Percentiles rank a stretch among this genome's conserved stretches.
Conservation (phyloP, 1,140 invertebrate species). For the Wasmannia auropunctata region DNA sequence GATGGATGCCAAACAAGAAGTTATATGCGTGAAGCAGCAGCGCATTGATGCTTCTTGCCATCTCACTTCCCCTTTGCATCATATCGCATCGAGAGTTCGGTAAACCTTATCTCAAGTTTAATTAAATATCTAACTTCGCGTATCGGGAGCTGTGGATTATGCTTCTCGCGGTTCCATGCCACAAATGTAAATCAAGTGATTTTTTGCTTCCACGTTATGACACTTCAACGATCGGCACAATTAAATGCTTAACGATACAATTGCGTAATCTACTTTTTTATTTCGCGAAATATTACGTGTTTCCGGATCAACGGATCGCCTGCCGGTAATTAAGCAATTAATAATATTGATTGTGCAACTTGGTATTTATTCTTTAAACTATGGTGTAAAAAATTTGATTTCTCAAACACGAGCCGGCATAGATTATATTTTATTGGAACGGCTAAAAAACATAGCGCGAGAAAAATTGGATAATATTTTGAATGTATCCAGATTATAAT, state of each 20-base stretch:
- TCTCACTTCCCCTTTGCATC: slow-evolving; percentile 26
- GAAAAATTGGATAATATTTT: background rate
- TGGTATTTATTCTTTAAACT: slow-evolving; percentile 17
- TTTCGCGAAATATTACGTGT: slow-evolving; percentile 12
- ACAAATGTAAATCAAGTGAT: slow-evolving; percentile 49
- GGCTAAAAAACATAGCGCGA: background rate
- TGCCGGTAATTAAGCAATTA: slow-evolving; percentile 20
- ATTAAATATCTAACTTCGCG: slow-evolving; percentile 57
- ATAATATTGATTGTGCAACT: slow-evolving; percentile 25
- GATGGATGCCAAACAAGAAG: background rate
- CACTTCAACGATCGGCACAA: slow-evolving; percentile 7
- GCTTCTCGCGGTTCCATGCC: background rate
- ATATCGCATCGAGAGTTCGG: background rate
- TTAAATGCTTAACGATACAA: slow-evolving; percentile 38
- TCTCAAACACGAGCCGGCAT: background rate
- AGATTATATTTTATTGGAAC: background rate
- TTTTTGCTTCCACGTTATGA: slow-evolving; percentile 17
- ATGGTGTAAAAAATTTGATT: background rate
- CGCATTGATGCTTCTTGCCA: slow-evolving; percentile 42
- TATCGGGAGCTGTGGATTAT: background rate
- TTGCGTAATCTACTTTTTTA: slow-evolving; percentile 46
- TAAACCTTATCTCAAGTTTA: slow-evolving; percentile 60
- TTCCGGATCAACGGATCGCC: background rate
- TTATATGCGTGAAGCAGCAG: background rate
- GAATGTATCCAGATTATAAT: background rate